These are phyloP conservation scores for Brachypodius melanocephalos DNA, from an alignment of 2,113 vertebrate species.

Conservation along the genomic window DNA sequence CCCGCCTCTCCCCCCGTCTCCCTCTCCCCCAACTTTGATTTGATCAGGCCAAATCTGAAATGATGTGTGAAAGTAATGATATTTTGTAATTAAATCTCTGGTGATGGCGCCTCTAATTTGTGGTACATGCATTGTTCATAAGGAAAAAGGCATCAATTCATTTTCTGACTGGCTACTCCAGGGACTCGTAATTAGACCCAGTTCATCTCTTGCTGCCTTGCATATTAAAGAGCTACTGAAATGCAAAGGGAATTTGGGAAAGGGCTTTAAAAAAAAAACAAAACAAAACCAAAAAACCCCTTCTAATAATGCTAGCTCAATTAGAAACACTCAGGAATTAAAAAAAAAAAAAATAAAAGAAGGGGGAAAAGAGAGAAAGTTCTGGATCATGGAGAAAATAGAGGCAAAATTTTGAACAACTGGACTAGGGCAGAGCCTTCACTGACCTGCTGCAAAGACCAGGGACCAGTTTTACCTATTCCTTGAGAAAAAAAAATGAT, in stretches of 20 bases:
- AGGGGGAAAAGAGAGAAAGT: not conserved
- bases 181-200: slow-evolving; percentile 83
- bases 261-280: not conserved
- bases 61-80: slow-evolving; percentile 86
- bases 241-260: slow-evolving; percentile 78
- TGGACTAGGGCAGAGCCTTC: not conserved
- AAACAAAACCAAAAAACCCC: no score
- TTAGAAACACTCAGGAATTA: slow-evolving; percentile 70
- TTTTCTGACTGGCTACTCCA: slow-evolving; percentile 84
- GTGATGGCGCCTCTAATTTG: slow-evolving; percentile 81
- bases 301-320: slow-evolving; percentile 79
- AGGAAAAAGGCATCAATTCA: slow-evolving; percentile 84
- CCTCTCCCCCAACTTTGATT: slow-evolving; percentile 76
- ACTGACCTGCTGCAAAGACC: not conserved
- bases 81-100: slow-evolving; percentile 87
- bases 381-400: slow-evolving; percentile 53
- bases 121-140: slow-evolving; percentile 85
- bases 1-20: slow-evolving; percentile 2
- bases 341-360: not conserved
- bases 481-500: not conserved
- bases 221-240: slow-evolving; percentile 84
- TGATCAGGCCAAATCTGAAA: slow-evolving; percentile 85
- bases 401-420: not conserved
- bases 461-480: not conserved
- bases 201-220: slow-evolving; percentile 78